Evolutionary conservation across 2,113 vertebrate genomes (phyloP).

Genomic region (Pelmatolapia mariae): DNA sequence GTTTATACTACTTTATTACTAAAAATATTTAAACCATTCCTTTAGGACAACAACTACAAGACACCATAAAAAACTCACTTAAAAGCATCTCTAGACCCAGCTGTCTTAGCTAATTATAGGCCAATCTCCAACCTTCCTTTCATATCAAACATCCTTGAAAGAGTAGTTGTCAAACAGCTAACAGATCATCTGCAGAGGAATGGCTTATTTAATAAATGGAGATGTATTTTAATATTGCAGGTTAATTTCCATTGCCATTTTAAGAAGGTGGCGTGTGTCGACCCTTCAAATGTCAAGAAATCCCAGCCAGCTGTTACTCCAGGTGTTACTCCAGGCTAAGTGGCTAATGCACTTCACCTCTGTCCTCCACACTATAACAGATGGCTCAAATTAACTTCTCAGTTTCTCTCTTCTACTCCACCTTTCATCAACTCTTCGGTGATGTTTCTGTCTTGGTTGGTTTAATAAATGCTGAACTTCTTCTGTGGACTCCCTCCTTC

Average conservation of each 20-base stretch:
- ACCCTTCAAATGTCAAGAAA: background rate
- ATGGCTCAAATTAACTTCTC: background rate
- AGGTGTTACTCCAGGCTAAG: background rate
- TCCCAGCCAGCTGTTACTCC: background rate
- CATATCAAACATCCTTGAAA: background rate
- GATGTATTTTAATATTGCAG: background rate
- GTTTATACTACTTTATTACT: background rate
- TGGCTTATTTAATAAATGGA: background rate
- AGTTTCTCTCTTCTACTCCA: background rate
- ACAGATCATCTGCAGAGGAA: background rate
- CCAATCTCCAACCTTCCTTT: background rate
- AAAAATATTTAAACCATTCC: background rate
- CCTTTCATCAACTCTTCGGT: background rate
- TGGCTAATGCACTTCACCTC: background rate
- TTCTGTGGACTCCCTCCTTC: background rate
- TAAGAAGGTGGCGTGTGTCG: background rate
- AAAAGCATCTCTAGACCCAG: background rate
- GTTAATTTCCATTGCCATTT: background rate
- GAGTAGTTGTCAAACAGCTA: background rate
- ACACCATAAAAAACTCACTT: background rate
- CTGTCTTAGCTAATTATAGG: background rate
- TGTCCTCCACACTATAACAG: background rate
- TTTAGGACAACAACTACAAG: background rate
- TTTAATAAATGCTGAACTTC: background rate
- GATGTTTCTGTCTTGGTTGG: background rate